These are phyloP conservation scores for Dastarcus helophoroides DNA, from an alignment of 2,888 invertebrate genomes.

Conservation along the genomic window DNA sequence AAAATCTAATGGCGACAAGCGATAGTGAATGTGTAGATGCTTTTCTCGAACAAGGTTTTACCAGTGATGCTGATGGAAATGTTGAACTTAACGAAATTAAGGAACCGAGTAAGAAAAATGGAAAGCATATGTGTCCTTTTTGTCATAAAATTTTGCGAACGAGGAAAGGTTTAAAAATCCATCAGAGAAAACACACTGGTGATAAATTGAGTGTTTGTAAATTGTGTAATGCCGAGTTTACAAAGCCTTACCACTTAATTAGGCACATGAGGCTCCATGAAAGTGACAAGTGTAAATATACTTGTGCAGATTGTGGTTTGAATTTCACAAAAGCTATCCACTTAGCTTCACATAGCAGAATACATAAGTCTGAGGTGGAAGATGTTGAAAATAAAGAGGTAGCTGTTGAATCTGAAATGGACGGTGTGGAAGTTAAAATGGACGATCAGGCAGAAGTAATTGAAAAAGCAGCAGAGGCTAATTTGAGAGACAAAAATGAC, in stretches of 20 bases:
- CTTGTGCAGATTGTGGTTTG: constrained; percentile 15
- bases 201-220: constrained; percentile 31
- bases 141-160: constrained; percentile 29
- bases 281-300: constrained; percentile 14
- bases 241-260: constrained; percentile 30
- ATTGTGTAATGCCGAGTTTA: constrained; percentile 30
- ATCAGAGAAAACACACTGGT: constrained; percentile 29
- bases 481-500: constrained; percentile 19
- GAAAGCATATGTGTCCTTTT: constrained; percentile 23
- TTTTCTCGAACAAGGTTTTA: too few relatives aligned
- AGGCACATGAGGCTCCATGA: constrained; percentile 24
- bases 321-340: constrained; percentile 9
- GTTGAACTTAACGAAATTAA: constrained; percentile 22
- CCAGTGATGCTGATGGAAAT: constrained; percentile 16
- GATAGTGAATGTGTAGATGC: too few relatives aligned
- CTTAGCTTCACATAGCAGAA: constrained; percentile 1
- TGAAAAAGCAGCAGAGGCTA: constrained; percentile 4
- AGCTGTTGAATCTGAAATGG: constrained; percentile 11
- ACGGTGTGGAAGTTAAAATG: constrained; percentile 11
- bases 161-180: constrained; percentile 29
- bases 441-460: constrained; percentile 9
- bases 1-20: too few relatives aligned
- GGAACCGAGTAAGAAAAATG: constrained; percentile 16
- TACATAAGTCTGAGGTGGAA: constrained; percentile 5
- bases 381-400: constrained; percentile 13